A percentile compares a stretch with the other conserved stretches of the same genome.
Conservation (phyloP, 2,888 invertebrate species). For the Diarsia dahlii region DNA sequence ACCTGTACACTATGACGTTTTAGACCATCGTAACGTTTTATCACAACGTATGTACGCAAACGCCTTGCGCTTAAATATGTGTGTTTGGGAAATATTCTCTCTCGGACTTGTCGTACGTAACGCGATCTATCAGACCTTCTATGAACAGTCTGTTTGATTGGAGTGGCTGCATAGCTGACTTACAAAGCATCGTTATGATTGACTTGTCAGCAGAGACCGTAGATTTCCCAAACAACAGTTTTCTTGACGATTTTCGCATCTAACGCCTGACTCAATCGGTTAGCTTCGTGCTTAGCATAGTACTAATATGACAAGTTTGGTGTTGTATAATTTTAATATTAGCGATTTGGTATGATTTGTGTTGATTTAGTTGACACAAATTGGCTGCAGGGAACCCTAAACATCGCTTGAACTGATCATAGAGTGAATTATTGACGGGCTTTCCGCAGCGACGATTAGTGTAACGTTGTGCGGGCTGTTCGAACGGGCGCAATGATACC, state of each 20-base stretch:
- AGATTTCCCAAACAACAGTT: constrained; percentile 20
- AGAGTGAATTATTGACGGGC: constrained; percentile 20
- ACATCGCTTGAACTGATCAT: constrained; percentile 28
- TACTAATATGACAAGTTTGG: constrained; percentile 73
- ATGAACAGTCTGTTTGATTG: constrained; percentile 40
- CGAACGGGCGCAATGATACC: constrained; percentile 53
- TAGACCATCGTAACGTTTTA: neutral
- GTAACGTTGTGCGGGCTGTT: constrained; percentile 66
- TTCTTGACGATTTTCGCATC: constrained; percentile 34
- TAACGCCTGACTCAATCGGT: constrained; percentile 46
- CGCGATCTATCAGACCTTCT: constrained; percentile 39
- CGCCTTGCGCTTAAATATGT: constrained; percentile 26
- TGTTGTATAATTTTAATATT: constrained; percentile 81
- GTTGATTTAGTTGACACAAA: constrained; percentile 69
- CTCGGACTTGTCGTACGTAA: constrained; percentile 30
- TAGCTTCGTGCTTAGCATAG: constrained; percentile 68
- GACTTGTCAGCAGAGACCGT: constrained; percentile 15
- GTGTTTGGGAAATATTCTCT: constrained; percentile 27
- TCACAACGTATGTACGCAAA: constrained; percentile 10
- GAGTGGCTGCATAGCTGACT: neutral
- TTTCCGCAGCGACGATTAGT: constrained; percentile 22
- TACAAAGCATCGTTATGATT: neutral
- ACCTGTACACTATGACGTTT: neutral
- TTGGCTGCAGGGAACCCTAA: constrained; percentile 36
- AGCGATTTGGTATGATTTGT: constrained; percentile 74